Base-by-base conservation (phyloP, 2,888 invertebrate species). In the Drosophila kanekoi region DNA sequence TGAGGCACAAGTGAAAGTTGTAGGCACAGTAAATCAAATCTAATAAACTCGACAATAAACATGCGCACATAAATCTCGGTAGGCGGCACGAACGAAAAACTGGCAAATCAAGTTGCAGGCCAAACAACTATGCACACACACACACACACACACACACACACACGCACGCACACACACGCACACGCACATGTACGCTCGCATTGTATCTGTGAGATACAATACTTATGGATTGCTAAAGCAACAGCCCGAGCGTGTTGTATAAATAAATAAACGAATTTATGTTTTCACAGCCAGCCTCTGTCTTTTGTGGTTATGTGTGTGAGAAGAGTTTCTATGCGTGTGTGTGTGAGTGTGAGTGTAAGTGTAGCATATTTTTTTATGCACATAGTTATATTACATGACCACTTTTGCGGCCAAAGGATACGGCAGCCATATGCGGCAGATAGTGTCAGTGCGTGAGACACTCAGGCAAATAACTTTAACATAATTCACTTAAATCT, bases 401-500 rank as follows among this genome's bases (percentile, higher is more conserved):
- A 64, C 82, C 81, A 74, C 63, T 77, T 61, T 63, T 70, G 64
- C 66, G 67, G 64, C 59, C 59, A 16, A 54, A 54, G 54, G 54
- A 51, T 47, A 62, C 62, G 37, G 59, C 57, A 71, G 54, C 67
- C 71, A 61, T 71, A 63, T 61, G 56, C 48, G 45, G 43, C 45
- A 56, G 72, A 81, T 76, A 79, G 77, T 84, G 87, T 77, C 72
- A 74, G 79, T 81, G 85, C 74, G 84, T 83, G 83, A 60, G 84
- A 47, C 64, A 65, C 64, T 57, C 65, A 56, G 84, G 77, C 81
- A 77, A 87, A 87, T 81, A 83, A 83, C 83, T 83, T 83, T 71
- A 81, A 77, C 86, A 85, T 87, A 85, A 87, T 85, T 85, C 87
- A 87, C 88, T 82, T 85, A 85, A 82, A 85, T 87, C 84, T 85